These are phyloP conservation scores for Ceratosolen solmsi DNA, from an alignment of 1,140 invertebrate species.

Conservation along the genomic window DNA sequence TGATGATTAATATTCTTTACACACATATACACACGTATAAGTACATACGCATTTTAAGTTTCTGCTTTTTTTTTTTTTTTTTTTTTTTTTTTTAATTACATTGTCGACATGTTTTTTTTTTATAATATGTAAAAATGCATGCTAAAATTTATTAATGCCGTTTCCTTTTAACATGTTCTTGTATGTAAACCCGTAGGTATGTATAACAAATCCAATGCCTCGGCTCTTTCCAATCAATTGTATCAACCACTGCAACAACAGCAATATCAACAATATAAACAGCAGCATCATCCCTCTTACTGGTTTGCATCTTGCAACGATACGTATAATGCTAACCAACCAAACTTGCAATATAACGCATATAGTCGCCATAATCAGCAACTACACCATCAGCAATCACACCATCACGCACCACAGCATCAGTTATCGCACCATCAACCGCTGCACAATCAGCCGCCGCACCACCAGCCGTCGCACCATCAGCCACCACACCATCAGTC, in stretches of 20 bases:
- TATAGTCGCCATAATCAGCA: not conserved
- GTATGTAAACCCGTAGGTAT: not conserved
- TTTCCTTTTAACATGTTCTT: no score
- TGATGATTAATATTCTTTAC: no score
- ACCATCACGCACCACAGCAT: no score
- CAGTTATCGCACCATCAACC: no score
- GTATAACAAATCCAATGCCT: not conserved
- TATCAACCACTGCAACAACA: not conserved
- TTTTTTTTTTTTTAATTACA: no score
- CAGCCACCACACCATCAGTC: not conserved
- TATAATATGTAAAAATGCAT: no score
- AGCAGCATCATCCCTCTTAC: slow-evolving; percentile 18
- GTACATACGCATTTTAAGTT: no score
- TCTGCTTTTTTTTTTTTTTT: no score
- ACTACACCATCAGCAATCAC: not conserved
- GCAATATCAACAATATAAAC: slow-evolving; percentile 6
- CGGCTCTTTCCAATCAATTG: not conserved
- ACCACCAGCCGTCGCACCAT: not conserved
- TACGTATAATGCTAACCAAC: not conserved
- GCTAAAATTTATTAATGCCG: no score
- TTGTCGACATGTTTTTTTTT: no score
- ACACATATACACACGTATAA: no score
- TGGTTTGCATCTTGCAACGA: slow-evolving; percentile 42
- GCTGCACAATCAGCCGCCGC: not conserved
- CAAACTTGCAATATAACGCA: not conserved